Conservation (phyloP, 2,113 vertebrate species). For the Varanus salvator region DNA sequence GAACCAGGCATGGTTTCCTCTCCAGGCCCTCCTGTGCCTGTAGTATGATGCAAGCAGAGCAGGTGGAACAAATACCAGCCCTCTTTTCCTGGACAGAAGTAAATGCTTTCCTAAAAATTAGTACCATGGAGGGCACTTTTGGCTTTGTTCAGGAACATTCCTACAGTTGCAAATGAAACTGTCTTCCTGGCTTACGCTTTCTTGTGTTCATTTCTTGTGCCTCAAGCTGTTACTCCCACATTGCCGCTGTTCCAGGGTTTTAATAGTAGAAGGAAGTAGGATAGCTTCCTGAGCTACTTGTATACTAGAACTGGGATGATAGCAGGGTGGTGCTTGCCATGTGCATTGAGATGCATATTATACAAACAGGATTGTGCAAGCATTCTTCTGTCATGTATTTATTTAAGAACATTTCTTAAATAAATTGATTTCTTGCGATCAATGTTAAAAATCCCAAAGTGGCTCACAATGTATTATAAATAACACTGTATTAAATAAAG, state of each 20-base stretch:
- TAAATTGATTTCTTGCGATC: too few species aligned
- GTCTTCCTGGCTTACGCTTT: background rate
- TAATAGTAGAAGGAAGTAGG: background rate
- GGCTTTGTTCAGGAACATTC: background rate
- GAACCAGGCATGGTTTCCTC: background rate
- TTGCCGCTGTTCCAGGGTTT: background rate
- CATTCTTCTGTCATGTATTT: too few species aligned
- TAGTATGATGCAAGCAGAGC: fast-evolving
- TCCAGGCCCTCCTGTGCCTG: background rate
- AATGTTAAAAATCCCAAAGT: too few species aligned
- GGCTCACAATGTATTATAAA: too few species aligned
- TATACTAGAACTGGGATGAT: background rate
- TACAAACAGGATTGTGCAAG: background rate
- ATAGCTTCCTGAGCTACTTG: background rate
- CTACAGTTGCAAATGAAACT: background rate
- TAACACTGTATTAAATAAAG: too few species aligned
- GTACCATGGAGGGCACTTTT: background rate
- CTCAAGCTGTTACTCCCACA: background rate
- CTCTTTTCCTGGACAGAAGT: background rate
- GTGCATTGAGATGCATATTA: background rate
- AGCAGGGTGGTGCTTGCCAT: background rate
- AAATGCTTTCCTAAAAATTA: background rate
- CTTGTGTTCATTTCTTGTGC: background rate
- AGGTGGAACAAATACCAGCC: background rate
- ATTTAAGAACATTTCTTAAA: too few species aligned